Percentiles rank a stretch among this genome's conserved stretches.
These are phyloP conservation scores for Caenorhabditis tropicalis DNA, from an alignment of 1,140 invertebrate species.

Conservation along the genomic window DNA sequence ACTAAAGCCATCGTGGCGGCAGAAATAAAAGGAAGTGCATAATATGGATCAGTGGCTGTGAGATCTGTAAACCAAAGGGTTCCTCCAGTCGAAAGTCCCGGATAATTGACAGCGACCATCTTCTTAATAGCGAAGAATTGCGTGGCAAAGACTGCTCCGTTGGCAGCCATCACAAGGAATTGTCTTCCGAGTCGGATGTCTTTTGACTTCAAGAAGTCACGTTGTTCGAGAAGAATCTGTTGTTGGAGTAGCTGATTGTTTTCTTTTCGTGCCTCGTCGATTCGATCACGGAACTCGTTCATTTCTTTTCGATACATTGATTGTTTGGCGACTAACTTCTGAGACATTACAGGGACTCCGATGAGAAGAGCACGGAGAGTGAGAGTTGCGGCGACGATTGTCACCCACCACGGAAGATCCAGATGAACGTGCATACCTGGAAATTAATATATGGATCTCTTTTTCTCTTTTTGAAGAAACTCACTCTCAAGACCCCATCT, in stretches of 20 bases:
- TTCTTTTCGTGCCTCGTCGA: conserved; percentile 63
- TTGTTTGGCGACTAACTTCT: conserved; percentile 63
- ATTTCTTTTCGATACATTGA: conserved; percentile 62
- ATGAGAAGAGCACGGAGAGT: conserved; percentile 62
- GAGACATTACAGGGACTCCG: conserved; percentile 65
- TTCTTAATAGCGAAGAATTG: conserved; percentile 70
- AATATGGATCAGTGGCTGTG: conserved; percentile 87
- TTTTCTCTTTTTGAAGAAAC: neutral
- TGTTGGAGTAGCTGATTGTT: conserved; percentile 65
- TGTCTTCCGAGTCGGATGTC: conserved; percentile 63
- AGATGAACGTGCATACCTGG: conserved; percentile 50
- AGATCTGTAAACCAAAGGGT: conserved; percentile 91
- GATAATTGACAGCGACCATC: conserved; percentile 61
- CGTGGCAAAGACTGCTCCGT: conserved; percentile 67
- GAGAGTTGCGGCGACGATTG: conserved; percentile 60
- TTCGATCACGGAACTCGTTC: conserved; percentile 60
- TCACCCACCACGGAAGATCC: conserved; percentile 57
- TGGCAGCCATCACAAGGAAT: conserved; percentile 62
- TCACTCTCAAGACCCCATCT: conserved; percentile 52
- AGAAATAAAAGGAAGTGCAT: conserved; percentile 84
- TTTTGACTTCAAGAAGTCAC: conserved; percentile 64
- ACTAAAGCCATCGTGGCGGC: conserved; percentile 82
- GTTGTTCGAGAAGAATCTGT: conserved; percentile 68
- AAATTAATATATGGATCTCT: neutral
- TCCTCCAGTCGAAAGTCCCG: conserved; percentile 83